Conservation (phyloP, 2,113 vertebrate species). For the Cichladusa arquata region DNA sequence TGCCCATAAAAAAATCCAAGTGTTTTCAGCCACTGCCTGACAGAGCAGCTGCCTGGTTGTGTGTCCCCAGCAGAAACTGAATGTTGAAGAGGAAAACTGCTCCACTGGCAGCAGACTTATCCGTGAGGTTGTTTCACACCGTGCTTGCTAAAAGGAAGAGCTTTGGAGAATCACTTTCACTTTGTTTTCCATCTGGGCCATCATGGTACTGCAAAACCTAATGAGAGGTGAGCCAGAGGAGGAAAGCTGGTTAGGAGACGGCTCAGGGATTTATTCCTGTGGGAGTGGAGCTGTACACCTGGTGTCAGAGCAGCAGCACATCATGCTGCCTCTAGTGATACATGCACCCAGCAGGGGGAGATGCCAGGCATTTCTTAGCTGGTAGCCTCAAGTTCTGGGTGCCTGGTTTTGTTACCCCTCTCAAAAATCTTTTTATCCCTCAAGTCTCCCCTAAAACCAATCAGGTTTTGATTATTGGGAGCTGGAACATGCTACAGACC, state of each 20-base stretch:
- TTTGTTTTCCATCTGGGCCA: background rate
- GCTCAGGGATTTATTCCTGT: background rate
- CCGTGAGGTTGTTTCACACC: background rate
- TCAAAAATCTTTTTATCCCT: background rate
- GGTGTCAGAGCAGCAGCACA: background rate
- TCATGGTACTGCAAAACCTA: background rate
- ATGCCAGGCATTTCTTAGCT: background rate
- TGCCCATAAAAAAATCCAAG: background rate
- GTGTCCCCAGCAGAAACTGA: background rate
- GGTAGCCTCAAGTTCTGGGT: background rate
- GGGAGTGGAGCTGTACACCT: background rate
- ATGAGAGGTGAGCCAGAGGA: background rate
- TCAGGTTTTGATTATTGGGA: background rate
- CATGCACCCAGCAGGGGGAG: background rate
- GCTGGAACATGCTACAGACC: background rate
- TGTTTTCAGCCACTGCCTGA: background rate
- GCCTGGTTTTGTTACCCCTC: background rate
- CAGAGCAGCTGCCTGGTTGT: background rate
- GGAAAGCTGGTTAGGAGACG: background rate
- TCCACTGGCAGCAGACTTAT: background rate
- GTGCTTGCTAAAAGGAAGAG: background rate
- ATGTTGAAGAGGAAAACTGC: background rate
- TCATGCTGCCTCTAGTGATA: background rate
- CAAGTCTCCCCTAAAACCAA: background rate
- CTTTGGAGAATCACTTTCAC: background rate